phyloP scores from a whole-genome alignment of 2,888 invertebrate genomes.

The Autographa pulchrina region DNA sequence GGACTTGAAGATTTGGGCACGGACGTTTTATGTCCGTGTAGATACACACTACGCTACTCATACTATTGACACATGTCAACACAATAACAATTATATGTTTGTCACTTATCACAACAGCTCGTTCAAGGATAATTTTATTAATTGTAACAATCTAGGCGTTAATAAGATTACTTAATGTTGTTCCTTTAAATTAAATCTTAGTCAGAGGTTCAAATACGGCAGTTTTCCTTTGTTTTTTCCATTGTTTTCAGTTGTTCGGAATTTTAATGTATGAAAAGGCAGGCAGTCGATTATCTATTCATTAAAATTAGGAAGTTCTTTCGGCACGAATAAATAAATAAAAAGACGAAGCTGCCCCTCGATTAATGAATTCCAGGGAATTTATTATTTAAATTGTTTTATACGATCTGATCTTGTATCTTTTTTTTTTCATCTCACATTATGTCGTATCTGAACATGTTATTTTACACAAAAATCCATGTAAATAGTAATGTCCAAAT shows the following conservation, averaged over 20 bases:
- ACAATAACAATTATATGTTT: not conserved
- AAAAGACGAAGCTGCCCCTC: conserved; percentile 29
- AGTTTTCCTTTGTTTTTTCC: too few species aligned
- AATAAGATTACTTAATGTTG: not conserved
- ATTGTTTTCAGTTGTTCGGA: conserved; percentile 27
- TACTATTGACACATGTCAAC: not conserved
- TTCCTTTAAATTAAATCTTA: conserved; percentile 5
- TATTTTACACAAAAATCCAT: too few species aligned
- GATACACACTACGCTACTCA: not conserved
- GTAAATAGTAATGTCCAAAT: not conserved
- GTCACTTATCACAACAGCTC: not conserved
- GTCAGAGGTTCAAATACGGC: conserved; percentile 26
- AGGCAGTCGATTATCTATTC: conserved; percentile 33
- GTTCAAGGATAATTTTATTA: not conserved
- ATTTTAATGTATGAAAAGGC: conserved; percentile 30
- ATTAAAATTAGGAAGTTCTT: conserved; percentile 35
- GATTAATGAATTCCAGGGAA: conserved; percentile 6
- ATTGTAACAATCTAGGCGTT: not conserved
- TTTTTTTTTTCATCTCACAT: not conserved
- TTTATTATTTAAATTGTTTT: not conserved
- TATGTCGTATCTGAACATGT: not conserved
- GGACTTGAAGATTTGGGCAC: conserved; percentile 24
- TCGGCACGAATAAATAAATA: conserved; percentile 42
- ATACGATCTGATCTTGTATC: too few species aligned
- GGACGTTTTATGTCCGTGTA: conserved; percentile 13